These are phyloP conservation scores for Microctenopoma stevenorrisi DNA, from an alignment of 2,797 vertebrate species.

Conservation along the genomic window DNA sequence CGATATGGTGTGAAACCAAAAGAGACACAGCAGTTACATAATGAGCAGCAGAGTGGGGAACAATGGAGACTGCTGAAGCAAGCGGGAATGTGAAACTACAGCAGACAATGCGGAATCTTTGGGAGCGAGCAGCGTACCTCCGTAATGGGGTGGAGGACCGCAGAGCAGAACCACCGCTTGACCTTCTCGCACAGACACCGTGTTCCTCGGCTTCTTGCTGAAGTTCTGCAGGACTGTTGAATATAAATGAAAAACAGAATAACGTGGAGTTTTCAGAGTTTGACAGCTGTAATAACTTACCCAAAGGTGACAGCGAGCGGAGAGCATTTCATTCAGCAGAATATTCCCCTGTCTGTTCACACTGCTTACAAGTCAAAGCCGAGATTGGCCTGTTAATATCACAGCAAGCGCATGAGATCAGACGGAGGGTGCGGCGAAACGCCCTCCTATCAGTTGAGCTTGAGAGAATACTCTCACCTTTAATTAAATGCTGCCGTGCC, in stretches of 20 bases:
- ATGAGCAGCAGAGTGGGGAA: slow-evolving; percentile 59
- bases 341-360: slow-evolving; percentile 30
- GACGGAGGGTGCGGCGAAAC: slow-evolving; percentile 24
- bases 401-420: slow-evolving; percentile 13
- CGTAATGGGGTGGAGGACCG: slow-evolving; percentile 90
- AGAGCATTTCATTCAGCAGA: slow-evolving; percentile 42
- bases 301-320: slow-evolving; percentile 21
- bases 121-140: slow-evolving; percentile 83
- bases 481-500: slow-evolving; percentile 76
- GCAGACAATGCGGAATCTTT: slow-evolving; percentile 47
- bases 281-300: slow-evolving; percentile 35
- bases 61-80: slow-evolving; percentile 67
- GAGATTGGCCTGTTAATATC: slow-evolving; percentile 38
- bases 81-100: slow-evolving; percentile 45
- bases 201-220: slow-evolving; percentile 88
- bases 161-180: slow-evolving; percentile 96
- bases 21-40: slow-evolving; percentile 50
- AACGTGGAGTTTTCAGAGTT: slow-evolving; percentile 32
- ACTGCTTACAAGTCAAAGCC: slow-evolving; percentile 14
- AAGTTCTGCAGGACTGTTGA: slow-evolving; percentile 93
- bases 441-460: slow-evolving; percentile 34
- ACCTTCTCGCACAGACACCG: slow-evolving; percentile 90
- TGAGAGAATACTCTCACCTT: slow-evolving; percentile 71
- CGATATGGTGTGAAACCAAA: slow-evolving; percentile 55
- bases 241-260: slow-evolving; percentile 17